Base-by-base conservation (phyloP, 1,140 invertebrate species). In the Hyphantria cunea region DNA sequence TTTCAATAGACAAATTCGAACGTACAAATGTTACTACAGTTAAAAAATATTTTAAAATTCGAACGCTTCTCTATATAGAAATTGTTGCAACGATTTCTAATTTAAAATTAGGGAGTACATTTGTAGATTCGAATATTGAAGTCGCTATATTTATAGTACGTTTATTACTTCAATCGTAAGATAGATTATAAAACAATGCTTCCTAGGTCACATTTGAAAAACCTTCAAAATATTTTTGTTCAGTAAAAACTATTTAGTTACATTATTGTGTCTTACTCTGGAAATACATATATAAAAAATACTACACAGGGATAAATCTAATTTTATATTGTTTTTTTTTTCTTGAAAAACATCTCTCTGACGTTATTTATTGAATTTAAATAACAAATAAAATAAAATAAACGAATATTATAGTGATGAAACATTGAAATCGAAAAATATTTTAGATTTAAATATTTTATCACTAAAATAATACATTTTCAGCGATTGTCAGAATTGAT, bases 191-290 rank as follows among this genome's bases (percentile, higher is more conserved):
- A 60, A 60, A 60, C 39, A 60, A 60, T 60, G 56, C 15, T 48
- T 42, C 48, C 48, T 50, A 50, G 14, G 34, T 60, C 48, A 60
- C 48, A 60, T 51, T 51, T 51, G 37, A 50, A 60, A 25, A 60
- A 60, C 56, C 37, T 51, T 51, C 51, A 34, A 60, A 60, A 60
- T 60, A 60, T 60, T 60, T 59, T 60, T 60, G 56, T 60, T 51
- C 56, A 50, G 56, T 60, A 60, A 42, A 60, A 60, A 51, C 56
- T 60, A 60, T 51, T 60, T 60, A 51, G 48, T 60, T 42, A 60
- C 48, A 60, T 60, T 51, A 48, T 60, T 44, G 37, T 60, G 12
- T 15, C 47, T 11, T 11, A n/a, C 25, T 15, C 11, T 42, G 56
- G 48, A 51, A 60, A 60, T 60, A 51, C 48, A 60, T 60, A 51